Percentiles rank a stretch among this genome's conserved stretches.
Evolutionary conservation across 2,888 invertebrate genomes (phyloP).

Genomic region (Aleiodes testaceus): DNA sequence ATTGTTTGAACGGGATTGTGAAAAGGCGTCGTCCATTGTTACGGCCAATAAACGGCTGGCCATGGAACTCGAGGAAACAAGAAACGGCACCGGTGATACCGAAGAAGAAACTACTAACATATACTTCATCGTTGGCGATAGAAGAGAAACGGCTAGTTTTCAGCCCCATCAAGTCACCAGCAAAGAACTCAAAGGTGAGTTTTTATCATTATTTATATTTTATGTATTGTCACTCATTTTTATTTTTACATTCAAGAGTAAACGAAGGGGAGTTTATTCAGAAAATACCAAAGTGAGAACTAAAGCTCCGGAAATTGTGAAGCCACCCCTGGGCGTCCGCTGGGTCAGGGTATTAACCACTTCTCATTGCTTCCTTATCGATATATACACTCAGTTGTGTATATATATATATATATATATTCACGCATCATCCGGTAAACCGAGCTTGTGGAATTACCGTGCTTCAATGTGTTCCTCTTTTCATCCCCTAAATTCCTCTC

Average conservation of each 20-base stretch:
- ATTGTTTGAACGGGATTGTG: neutral
- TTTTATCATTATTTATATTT: neutral
- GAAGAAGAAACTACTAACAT: constrained; percentile 66
- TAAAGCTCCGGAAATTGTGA: neutral
- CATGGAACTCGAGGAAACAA: constrained; percentile 68
- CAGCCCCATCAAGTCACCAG: constrained; percentile 67
- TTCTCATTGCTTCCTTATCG: too few species aligned
- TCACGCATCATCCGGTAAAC: too few species aligned
- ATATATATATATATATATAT: too few species aligned
- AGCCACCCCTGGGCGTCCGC: neutral
- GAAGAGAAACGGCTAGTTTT: constrained; percentile 65
- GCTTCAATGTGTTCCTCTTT: too few species aligned
- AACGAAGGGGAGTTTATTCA: too few species aligned
- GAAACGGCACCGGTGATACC: constrained; percentile 66
- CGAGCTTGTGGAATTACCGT: too few species aligned
- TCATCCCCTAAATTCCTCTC: neutral
- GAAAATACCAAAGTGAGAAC: too few species aligned
- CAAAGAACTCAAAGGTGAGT: constrained; percentile 68
- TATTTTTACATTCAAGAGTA: too few species aligned
- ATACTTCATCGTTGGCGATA: constrained; percentile 67
- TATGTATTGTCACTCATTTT: neutral
- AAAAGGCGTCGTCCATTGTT: constrained; percentile 2
- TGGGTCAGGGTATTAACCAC: neutral
- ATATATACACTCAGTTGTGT: too few species aligned
- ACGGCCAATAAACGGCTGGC: constrained; percentile 57